Evolutionary conservation across 2,113 vertebrate genomes (phyloP).

Genomic region (Toxostoma redivivum): DNA sequence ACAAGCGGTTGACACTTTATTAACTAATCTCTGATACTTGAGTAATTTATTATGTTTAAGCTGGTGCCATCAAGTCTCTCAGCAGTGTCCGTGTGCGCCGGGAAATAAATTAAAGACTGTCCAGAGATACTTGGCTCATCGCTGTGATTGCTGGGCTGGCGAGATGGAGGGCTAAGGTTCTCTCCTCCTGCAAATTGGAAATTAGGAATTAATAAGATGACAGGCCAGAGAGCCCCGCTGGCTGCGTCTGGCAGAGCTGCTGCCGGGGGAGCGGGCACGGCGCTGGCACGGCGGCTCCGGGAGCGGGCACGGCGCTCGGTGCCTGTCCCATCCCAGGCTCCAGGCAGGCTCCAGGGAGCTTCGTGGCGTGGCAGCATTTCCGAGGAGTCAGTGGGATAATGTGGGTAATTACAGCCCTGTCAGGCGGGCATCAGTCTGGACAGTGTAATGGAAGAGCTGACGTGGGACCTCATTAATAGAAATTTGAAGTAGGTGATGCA

Average conservation of each 20-base stretch:
- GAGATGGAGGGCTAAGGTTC: constrained; percentile 70
- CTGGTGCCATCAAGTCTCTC: constrained; percentile 76
- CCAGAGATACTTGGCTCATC: constrained; percentile 72
- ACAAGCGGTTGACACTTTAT: constrained; percentile 69
- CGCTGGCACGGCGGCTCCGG: not conserved
- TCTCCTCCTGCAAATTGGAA: constrained; percentile 75
- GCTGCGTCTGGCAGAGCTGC: not conserved
- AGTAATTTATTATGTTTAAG: constrained; percentile 80
- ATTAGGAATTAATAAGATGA: constrained; percentile 75
- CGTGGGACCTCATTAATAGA: not conserved
- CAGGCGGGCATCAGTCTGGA: not conserved
- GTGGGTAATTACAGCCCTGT: not conserved
- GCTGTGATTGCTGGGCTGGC: constrained; percentile 74
- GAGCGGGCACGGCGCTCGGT: accelerated
- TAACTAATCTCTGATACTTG: constrained; percentile 78
- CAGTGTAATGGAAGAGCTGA: not conserved
- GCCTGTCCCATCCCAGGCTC: not conserved
- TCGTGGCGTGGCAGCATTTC: not conserved
- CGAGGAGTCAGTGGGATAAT: not conserved
- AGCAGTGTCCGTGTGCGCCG: constrained; percentile 60
- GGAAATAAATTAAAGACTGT: constrained; percentile 80
- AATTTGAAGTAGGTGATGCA: not conserved
- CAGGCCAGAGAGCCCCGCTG: constrained; percentile 33
- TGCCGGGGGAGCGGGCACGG: not conserved
- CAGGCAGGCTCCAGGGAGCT: not conserved